Base-by-base conservation (phyloP, 1,140 invertebrate species). In the Cotesia typhae region DNA sequence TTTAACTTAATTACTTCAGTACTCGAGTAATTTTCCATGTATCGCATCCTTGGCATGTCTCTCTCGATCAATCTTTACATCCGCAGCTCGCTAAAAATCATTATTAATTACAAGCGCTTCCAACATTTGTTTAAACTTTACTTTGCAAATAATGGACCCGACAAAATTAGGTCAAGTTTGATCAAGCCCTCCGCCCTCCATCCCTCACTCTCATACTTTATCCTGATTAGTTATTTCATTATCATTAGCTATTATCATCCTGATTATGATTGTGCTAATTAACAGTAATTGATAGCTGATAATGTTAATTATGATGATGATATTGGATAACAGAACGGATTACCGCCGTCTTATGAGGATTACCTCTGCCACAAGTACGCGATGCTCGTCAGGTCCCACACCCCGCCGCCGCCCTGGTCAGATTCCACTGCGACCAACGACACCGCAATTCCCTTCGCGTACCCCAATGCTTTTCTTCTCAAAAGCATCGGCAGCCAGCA, bases 261-360 rank as follows among this genome's bases (percentile, higher is more conserved):
- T 71, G 28, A 3, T 28, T 28, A 28, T 28, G 28, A 28, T 28
- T 28, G 28, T 28, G 28, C 28, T 28, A 28, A 28, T 28, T 28
- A 28, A 28, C 28, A 28, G 28, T 28, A 28, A 28, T 28, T 28
- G 0, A 28, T 28, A 28, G 3, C 28, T 28, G 28, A 3, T 28
- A 28, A 28, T 28, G 28, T 28, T 28, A 28, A 28, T 28, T 28
- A 28, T 28, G 28, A 28, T 28, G 28, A 38, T 74, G 71, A 28
- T 17, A 65, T 61, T 4, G 65, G 52, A 51, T 68, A 47, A 66
- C 76, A 87, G 85, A 78, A 79, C 0, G 84, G 85, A 38, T 61
- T 86, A 53, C 85, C 85, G 14, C 85, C 85, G 12, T 86, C 85
- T 52, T 87, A 87, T 70, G 85, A 86, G 37, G 85, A 87, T 60